Conservation (phyloP, 2,888 invertebrate genomes). For the Lasioglossum vierecki region DNA sequence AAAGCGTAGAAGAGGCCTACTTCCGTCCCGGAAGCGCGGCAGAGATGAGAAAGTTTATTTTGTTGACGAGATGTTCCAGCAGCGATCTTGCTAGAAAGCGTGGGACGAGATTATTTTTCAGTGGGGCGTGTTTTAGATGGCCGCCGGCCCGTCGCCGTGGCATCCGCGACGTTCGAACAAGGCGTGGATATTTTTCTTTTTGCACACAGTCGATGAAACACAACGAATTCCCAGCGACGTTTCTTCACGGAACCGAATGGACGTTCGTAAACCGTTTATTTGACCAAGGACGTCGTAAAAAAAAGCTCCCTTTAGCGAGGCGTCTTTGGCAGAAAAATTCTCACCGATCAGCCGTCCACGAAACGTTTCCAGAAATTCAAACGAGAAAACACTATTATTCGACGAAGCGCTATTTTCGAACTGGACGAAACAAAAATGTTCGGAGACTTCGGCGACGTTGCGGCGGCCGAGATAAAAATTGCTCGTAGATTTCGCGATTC, state of each 20-base stretch:
- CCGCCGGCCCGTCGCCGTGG: slow-evolving; percentile 30
- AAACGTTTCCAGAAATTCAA: slow-evolving; percentile 2
- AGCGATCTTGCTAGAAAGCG: slow-evolving; percentile 26
- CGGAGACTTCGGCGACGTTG: slow-evolving; percentile 17
- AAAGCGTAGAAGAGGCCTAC: slow-evolving; percentile 44
- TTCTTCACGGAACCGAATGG: neutral
- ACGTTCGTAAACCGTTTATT: neutral
- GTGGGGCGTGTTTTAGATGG: slow-evolving; percentile 53
- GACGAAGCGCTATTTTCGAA: slow-evolving; percentile 40
- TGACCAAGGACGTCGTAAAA: neutral
- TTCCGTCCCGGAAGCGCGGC: slow-evolving; percentile 37
- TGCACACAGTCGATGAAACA: neutral
- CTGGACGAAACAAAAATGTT: neutral
- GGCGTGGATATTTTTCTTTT: slow-evolving; percentile 26
- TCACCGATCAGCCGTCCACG: slow-evolving; percentile 1
- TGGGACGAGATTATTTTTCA: slow-evolving; percentile 72
- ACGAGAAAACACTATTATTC: neutral
- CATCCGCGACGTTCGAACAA: slow-evolving; percentile 40
- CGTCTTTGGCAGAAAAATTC: neutral
- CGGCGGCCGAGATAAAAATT: slow-evolving; percentile 34
- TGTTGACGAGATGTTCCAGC: slow-evolving; percentile 57
- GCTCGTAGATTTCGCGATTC: slow-evolving; percentile 52
- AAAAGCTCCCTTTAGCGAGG: neutral
- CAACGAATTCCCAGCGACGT: neutral
- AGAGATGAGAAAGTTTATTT: slow-evolving; percentile 65